Evolutionary conservation across 2,888 invertebrate genomes (phyloP).

Genomic region (Lymantria monacha): DNA sequence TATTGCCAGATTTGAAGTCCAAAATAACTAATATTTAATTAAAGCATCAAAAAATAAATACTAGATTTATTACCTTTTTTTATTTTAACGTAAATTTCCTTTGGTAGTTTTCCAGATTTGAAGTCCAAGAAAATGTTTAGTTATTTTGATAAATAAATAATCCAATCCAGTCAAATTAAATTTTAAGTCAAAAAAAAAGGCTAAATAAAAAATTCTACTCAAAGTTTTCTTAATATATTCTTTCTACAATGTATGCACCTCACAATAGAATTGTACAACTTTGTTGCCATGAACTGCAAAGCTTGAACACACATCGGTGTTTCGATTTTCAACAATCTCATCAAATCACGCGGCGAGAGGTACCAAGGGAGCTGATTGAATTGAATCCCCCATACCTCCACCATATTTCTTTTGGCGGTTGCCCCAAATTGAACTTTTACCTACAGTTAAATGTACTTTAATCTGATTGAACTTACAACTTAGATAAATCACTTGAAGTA

Average conservation of each 20-base stretch:
- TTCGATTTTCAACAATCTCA: constrained; percentile 78
- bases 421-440: constrained; percentile 76
- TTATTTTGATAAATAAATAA: neutral
- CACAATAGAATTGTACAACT: neutral
- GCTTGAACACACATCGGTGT: constrained; percentile 41
- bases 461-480: constrained; percentile 77
- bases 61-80: too few relatives aligned
- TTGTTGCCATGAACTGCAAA: neutral
- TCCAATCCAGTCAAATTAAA: too few relatives aligned
- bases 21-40: too few relatives aligned
- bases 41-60: too few relatives aligned
- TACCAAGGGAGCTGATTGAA: constrained; percentile 78
- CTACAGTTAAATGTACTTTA: constrained; percentile 78
- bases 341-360: constrained; percentile 67
- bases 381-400: constrained; percentile 72
- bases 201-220: neutral
- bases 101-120: too few relatives aligned
- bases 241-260: neutral
- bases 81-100: too few relatives aligned
- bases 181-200: neutral
- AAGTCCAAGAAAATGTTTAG: too few relatives aligned
- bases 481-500: constrained; percentile 59
- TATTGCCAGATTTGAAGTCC: too few relatives aligned
- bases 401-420: constrained; percentile 75
- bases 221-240: neutral